Evolutionary conservation across 2,888 invertebrate species (phyloP), one percentile per base, ranked within the genome.

Genomic region (Eilema griseolum): DNA sequence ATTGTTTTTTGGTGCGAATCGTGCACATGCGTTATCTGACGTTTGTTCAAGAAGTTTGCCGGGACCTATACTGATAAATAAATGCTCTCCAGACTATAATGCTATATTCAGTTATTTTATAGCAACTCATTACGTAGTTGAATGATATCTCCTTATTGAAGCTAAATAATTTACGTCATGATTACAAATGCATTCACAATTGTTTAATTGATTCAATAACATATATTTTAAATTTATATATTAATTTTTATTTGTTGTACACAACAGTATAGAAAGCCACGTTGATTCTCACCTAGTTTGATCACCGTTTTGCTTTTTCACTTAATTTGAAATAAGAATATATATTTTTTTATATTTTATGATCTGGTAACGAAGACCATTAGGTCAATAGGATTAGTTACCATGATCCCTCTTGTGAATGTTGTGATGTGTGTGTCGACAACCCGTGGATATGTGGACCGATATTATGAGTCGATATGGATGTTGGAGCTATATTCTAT

Each of bases 401-500:
- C n/a, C n/a, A 33, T 4, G 10, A 4, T 26, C 23, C 23, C n/a
- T 57, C 12, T 26, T n/a, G 63, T 5, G 11, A 26, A 10, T 28
- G 28, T 16, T 12, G 26, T 28, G 46, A n/a, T 28, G 28, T 26
- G n/a, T 46, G 41, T 8, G 46, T 16, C n/a, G 26, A 46, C 28
- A n/a, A 52, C 12, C n/a, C 46, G 12, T 64, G 26, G 64, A 64
- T 64, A 64, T 64, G 64, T 52, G 14, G 52, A 23, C n/a, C 26
- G 64, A 64, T 64, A 64, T 64, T 31, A 52, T 52, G 28, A 28
- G n/a, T n/a, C 28, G 64, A 64, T 64, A 64, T 64, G 64, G 64
- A 26, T n/a, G 20, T n/a, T 41, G 26, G 20, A 26, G 26, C 20
- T 8, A 26, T 12, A 11, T 1, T 3, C 24, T 24, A 24, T 26